Conservation (phyloP, 2,113 vertebrate species). For the Crotalus horridus region DNA sequence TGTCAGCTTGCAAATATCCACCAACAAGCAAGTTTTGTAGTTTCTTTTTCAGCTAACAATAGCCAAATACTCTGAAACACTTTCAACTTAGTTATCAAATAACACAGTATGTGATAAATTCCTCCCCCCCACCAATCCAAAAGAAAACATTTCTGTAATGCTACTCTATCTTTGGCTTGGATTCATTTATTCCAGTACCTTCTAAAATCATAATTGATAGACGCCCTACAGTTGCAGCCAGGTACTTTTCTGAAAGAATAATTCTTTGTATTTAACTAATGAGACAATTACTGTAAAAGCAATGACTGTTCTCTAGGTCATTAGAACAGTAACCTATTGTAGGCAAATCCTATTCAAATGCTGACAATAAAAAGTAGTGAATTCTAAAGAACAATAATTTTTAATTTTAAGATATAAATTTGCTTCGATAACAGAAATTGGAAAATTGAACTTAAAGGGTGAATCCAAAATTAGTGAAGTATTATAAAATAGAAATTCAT, state of each 20-base stretch:
- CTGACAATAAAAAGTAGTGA: not conserved
- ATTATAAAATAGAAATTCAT: not conserved
- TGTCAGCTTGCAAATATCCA: not conserved
- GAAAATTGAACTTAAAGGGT: not conserved
- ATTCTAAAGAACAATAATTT: not conserved
- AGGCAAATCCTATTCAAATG: not conserved
- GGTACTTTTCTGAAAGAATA: not conserved
- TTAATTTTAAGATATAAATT: not conserved
- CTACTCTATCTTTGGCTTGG: not conserved
- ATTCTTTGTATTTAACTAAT: not conserved
- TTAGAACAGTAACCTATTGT: not conserved
- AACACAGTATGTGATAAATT: not conserved
- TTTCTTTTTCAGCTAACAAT: slow-evolving; percentile 12
- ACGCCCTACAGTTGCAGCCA: not conserved
- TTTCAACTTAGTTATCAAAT: not conserved
- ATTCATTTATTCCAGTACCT: not conserved
- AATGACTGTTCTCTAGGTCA: not conserved
- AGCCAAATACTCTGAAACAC: not conserved
- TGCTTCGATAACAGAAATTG: not conserved
- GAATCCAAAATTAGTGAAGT: not conserved
- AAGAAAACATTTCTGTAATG: not conserved
- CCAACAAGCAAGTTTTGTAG: not conserved
- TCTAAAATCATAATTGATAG: not conserved
- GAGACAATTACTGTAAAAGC: not conserved
- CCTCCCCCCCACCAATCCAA: not conserved